Evolutionary conservation across 2,797 vertebrate species (phyloP), one percentile per base, ranked within the genome.

Genomic region (Poecilia gillii): DNA sequence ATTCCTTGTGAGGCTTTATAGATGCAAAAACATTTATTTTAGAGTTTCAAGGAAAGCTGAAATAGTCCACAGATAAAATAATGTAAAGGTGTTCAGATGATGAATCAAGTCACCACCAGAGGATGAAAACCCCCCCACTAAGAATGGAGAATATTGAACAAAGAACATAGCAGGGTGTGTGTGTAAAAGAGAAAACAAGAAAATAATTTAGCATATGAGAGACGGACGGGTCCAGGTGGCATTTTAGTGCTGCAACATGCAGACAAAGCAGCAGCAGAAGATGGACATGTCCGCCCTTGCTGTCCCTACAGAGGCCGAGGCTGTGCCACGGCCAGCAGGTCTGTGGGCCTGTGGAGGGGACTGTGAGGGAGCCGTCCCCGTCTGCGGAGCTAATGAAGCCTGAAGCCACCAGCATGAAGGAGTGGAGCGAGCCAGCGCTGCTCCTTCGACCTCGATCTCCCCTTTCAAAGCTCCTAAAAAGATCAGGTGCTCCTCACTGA

Each of bases 341-440:
- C 91, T 92, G 89, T 92, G 89, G 93, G 87, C 93, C 94, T 92
- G 95, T 95, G 95, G 94, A 95, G 87, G 82, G 82, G 85, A 86
- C 87, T 53, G 83, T 81, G 91, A 91, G 91, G 89, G 88, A 90
- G 89, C 83, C 49, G 84, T 89, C 88, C 90, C 88, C 93, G 94
- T 95, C 92, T 94, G 94, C 89, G 28, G 90, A 95, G 91, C 94
- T 95, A 95, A 95, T 95, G 93, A 96, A 95, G 93, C 95, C 93
- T 94, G 94, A 93, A 93, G 81, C 86, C 88, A 79, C 81, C 80
- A 78, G 84, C 93, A 94, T 94, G 95, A 95, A 94, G 91, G 90
- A 93, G 83, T 72, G 81, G 79, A 89, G 88, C 88, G 94, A 92
- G 92, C 90, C 90, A 92, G 91, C 82, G 83, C 80, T 85, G 72